A percentile compares a stretch with the other conserved stretches of the same genome.
Conservation (phyloP, 2,113 vertebrate species). For the Oncorhynchus tshawytscha region DNA sequence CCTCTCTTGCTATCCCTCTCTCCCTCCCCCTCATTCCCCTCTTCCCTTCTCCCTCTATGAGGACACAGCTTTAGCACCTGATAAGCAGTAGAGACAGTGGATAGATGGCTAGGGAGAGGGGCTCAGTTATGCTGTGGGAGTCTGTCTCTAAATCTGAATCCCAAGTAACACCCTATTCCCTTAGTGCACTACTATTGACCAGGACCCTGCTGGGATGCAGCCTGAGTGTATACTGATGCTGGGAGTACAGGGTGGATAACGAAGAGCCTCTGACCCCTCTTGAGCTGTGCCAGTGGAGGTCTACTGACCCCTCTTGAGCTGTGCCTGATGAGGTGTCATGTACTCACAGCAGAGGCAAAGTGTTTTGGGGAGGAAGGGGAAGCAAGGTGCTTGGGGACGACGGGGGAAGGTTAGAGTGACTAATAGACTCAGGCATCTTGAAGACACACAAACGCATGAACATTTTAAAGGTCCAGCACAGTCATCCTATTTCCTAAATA, state of each 20-base stretch:
- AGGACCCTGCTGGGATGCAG: background rate
- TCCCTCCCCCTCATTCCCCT: background rate
- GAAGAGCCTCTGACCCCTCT: slow-evolving; percentile 39
- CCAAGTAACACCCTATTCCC: background rate
- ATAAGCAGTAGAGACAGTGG: background rate
- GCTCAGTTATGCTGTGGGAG: background rate
- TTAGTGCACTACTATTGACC: background rate
- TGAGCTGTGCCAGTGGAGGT: slow-evolving; percentile 35
- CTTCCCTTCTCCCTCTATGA: background rate
- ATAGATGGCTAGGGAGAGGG: background rate
- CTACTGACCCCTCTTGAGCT: no score
- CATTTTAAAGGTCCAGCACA: no score
- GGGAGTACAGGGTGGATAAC: slow-evolving; percentile 37
- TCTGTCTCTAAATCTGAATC: background rate
- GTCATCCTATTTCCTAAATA: no score
- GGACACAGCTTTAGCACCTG: background rate
- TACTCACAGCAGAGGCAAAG: slow-evolving; percentile 44
- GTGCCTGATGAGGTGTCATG: slow-evolving; percentile 14
- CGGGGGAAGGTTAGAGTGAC: slow-evolving; percentile 48
- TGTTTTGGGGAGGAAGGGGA: slow-evolving; percentile 27
- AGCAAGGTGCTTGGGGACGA: slow-evolving; percentile 33
- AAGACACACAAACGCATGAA: slow-evolving; percentile 4
- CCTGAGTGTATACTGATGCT: background rate
- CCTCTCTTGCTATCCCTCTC: background rate
- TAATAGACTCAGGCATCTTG: slow-evolving; percentile 41